A percentile compares a stretch with the other conserved stretches of the same genome.
Conservation (phyloP, 2,888 invertebrate species). For the Leptinotarsa rubiginosa region DNA sequence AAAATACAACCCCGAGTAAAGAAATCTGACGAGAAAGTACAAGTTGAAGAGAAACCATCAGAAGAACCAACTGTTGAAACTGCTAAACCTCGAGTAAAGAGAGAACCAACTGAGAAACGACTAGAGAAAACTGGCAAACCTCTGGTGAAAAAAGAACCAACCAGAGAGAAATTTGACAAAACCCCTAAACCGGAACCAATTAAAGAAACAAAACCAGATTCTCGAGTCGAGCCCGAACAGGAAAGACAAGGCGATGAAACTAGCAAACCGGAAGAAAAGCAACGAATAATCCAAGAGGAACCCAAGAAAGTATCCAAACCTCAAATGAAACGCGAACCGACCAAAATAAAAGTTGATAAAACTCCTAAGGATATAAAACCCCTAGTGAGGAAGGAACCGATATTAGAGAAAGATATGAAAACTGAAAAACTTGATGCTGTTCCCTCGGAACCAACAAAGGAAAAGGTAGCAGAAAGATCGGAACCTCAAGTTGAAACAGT, state of each 20-base stretch:
- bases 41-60: not conserved
- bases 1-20: slow-evolving; percentile 1
- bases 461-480: not conserved
- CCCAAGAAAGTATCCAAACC: not conserved
- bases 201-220: not conserved
- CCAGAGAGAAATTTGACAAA: not conserved
- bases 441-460: not conserved
- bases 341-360: not conserved
- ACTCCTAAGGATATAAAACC: not conserved
- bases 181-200: not conserved
- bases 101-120: not conserved
- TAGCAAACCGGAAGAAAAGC: not conserved
- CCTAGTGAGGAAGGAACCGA: too few relatives aligned
- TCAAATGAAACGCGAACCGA: not conserved
- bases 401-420: too few relatives aligned
- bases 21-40: not conserved
- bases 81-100: not conserved
- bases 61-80: not conserved
- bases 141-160: not conserved
- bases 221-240: not conserved
- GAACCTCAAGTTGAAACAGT: not conserved
- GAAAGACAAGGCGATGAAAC: not conserved
- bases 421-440: too few relatives aligned
- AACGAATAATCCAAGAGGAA: not conserved
- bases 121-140: not conserved